Percentiles rank a stretch among this genome's conserved stretches.
Conservation (phyloP, 2,888 invertebrate genomes). For the Polymixis lichenea region DNA sequence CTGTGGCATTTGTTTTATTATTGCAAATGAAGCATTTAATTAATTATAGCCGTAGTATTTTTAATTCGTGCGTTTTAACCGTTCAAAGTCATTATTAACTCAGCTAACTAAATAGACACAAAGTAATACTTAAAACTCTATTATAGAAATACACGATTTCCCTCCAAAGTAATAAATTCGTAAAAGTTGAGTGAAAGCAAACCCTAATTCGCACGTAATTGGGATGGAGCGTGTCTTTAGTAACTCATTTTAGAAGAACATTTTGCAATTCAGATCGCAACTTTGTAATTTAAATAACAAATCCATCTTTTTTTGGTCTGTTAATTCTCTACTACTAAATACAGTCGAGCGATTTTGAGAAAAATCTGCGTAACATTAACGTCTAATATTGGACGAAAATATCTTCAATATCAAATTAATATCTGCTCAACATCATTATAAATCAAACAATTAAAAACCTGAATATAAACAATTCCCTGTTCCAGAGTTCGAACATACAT, state of each 20-base stretch:
- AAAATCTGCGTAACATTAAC: not conserved
- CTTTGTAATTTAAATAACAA: slow-evolving; percentile 28
- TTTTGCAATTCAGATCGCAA: not conserved
- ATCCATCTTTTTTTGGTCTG: not conserved
- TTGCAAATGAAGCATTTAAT: slow-evolving; percentile 21
- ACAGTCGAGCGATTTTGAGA: not conserved
- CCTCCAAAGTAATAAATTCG: not conserved
- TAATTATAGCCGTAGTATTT: slow-evolving; percentile 13
- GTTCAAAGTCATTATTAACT: not conserved
- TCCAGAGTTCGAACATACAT: not conserved
- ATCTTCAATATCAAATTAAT: slow-evolving; percentile 6
- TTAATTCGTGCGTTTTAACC: not conserved
- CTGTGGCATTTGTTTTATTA: slow-evolving; percentile 28
- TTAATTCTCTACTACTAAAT: not conserved
- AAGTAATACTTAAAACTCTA: not conserved
- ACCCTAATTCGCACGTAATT: slow-evolving; percentile 25
- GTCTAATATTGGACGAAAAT: not conserved
- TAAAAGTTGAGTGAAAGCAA: slow-evolving; percentile 12
- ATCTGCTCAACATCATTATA: slow-evolving; percentile 24
- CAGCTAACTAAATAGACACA: not conserved
- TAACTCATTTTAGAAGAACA: not conserved
- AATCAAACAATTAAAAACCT: slow-evolving; percentile 7
- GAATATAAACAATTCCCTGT: slow-evolving; percentile 6
- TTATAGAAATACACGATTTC: slow-evolving; percentile 2
- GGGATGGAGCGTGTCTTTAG: slow-evolving; percentile 2